Base-by-base conservation (phyloP, 2,797 vertebrate species). In the Denticeps clupeoides region DNA sequence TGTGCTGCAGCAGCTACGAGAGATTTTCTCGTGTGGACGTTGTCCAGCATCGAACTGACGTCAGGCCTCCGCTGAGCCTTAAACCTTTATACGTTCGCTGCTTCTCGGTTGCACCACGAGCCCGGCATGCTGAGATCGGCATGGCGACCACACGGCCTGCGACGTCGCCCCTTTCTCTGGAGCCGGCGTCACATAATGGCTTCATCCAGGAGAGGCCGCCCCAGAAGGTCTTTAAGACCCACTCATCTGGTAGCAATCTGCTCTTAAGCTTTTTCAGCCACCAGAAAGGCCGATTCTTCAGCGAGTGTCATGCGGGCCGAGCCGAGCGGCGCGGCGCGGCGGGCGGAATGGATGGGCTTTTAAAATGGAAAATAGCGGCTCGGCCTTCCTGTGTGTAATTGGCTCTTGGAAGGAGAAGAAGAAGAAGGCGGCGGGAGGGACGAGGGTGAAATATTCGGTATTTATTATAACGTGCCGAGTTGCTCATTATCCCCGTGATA, bases 201-300 rank as follows among this genome's bases (percentile, higher is more conserved):
- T 73, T 59, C 57, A 74, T 69, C 70, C 11, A 11, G 38, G 10
- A 48, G 62, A 60, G 72, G 64, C 63, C 54, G 13, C 58, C 57
- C 42, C 28, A 59, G 68, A 67, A 73, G 72, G 72, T 74, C 70
- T 73, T 69, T 44, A 51, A 76, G 80, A 80, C 72, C 73, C 72
- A 74, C 73, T 82, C 84, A 84, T 86, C 78, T 86, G 84, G 82
- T 80, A 81, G 68, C 80, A 84, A 83, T 84, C 79, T 80, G 64
- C 49, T 63, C 11, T 24, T 49, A 63, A 75, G 69, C 69, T 55
- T 46, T 69, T 73, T 78, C 67, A 73, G 72, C 73, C 79, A 81
- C 73, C 78, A 69, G 35, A 77, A 77, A 79, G 65, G 67, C 18
- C 64, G 65, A 83, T 85, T 72, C 77, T 82, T 86, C 82, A 85